phyloP scores from a whole-genome alignment of 1,140 invertebrate species.

The Drosophila pruinosa region DNA sequence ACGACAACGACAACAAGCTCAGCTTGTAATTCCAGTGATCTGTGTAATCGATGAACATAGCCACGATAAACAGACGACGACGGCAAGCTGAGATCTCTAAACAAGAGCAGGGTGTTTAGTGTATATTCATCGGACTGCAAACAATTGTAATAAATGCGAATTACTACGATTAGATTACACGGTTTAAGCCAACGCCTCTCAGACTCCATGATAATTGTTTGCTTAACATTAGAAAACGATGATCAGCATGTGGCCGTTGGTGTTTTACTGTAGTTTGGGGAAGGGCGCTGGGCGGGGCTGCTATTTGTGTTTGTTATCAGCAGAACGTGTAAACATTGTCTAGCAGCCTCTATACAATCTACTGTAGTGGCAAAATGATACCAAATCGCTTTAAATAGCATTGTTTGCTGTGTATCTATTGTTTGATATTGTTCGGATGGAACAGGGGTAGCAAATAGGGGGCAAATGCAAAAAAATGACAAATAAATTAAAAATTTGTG shows the following conservation, averaged over 20 bases:
- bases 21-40: constrained; percentile 21
- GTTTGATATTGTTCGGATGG: constrained; percentile 10
- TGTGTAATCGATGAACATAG: constrained; percentile 17
- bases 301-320: constrained; percentile 16
- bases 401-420: constrained; percentile 33
- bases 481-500: constrained; percentile 65
- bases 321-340: constrained; percentile 36
- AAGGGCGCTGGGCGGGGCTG: neutral
- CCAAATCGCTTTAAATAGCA: constrained; percentile 69
- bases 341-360: constrained; percentile 29
- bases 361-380: constrained; percentile 41
- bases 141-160: constrained; percentile 15
- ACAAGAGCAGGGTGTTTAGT: neutral
- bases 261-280: neutral
- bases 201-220: constrained; percentile 13
- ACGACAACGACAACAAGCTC: neutral
- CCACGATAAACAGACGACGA: neutral
- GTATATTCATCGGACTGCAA: neutral
- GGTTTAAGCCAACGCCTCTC: neutral
- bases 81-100: constrained; percentile 28
- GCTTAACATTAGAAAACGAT: neutral
- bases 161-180: constrained; percentile 23
- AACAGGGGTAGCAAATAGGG: neutral
- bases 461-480: constrained; percentile 30
- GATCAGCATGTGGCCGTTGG: neutral